Evolutionary conservation across 2,888 invertebrate genomes (phyloP), one percentile per base, ranked within the genome.

Genomic region (Cyclophora albipunctata): DNA sequence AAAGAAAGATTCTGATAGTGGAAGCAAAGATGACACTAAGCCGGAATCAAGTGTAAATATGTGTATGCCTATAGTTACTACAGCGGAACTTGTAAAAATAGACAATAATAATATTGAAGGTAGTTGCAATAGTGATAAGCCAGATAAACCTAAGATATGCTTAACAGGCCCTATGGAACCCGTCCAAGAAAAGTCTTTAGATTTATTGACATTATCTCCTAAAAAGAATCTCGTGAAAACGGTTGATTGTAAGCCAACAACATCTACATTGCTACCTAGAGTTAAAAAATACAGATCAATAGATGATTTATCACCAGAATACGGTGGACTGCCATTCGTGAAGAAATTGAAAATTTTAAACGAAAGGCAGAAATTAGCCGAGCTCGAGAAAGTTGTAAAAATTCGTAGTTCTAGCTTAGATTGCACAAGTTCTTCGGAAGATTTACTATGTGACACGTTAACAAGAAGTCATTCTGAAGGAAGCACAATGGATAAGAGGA

Each of bases 311-410:
- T 96, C 95, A 5, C 96, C 96, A 0, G 96, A 96, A 74, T 96
- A 96, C 66, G 94, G 94, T 47, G 94, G 95, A 7, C 79, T 96
- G 53, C 96, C 96, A 0, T 96, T 96, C 71, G 96, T 96, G 0
- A 96, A 96, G 78, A 95, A 96, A 66, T 83, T 96, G 46, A 96
- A 96, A 86, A 96, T 96, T 63, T 88, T 96, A 45, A 96, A 96
- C 75, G 96, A 96, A 81, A 90, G 96, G 5, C 96, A 96, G 73
- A 96, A 96, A 81, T 79, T 96, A 55, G 95, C 94, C 40, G 95
- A 95, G 73, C 84, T 96, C 45, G 95, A 96, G 75, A 92, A 91
- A 60, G 94, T 92, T 6, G 92, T 95, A 34, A 92, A 93, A 74
- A 91, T 91, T 54, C 90, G 96, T 55, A 96, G 95, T 76, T 94